Percentiles rank a stretch among this genome's conserved stretches.
Conservation (phyloP, 2,113 vertebrate genomes). For the Danionella cerebrum region DNA sequence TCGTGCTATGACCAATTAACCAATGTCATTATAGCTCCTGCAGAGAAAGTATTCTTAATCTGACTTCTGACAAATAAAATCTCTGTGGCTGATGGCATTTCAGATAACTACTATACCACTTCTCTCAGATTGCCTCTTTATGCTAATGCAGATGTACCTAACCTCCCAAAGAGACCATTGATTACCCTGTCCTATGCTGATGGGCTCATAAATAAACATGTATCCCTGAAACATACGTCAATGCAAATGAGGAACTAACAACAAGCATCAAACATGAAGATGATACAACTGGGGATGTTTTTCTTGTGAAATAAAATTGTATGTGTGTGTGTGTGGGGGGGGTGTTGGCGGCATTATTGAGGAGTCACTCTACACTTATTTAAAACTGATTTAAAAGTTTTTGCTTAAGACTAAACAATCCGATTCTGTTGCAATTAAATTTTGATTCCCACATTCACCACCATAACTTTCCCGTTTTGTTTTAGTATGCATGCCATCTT, state of each 20-base stretch:
- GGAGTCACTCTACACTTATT: too few relatives aligned
- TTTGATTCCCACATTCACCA: not conserved
- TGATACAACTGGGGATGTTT: too few relatives aligned
- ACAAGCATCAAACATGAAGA: constrained; percentile 21
- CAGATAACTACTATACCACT: constrained; percentile 27
- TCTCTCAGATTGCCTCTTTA: constrained; percentile 41
- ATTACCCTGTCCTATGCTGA: constrained; percentile 30
- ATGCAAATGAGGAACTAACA: constrained; percentile 29
- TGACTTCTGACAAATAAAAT: constrained; percentile 12
- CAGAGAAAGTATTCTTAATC: too few relatives aligned
- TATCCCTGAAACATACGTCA: constrained; percentile 24
- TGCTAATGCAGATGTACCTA: constrained; percentile 37
- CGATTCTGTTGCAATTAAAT: not conserved
- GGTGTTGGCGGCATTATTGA: too few relatives aligned
- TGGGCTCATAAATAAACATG: constrained; percentile 37
- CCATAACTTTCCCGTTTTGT: not conserved
- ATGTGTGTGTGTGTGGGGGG: too few relatives aligned
- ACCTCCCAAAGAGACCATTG: constrained; percentile 24
- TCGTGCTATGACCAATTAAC: too few relatives aligned
- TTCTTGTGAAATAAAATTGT: too few relatives aligned
- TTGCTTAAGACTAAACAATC: too few relatives aligned
- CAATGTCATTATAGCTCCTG: too few relatives aligned
- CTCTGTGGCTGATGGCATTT: constrained; percentile 9
- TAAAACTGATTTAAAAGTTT: too few relatives aligned
- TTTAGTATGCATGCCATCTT: not conserved